These are phyloP conservation scores for Nematostella vectensis DNA, from an alignment of 92 coral and sea anemone genomes.

Conservation along the genomic window DNA sequence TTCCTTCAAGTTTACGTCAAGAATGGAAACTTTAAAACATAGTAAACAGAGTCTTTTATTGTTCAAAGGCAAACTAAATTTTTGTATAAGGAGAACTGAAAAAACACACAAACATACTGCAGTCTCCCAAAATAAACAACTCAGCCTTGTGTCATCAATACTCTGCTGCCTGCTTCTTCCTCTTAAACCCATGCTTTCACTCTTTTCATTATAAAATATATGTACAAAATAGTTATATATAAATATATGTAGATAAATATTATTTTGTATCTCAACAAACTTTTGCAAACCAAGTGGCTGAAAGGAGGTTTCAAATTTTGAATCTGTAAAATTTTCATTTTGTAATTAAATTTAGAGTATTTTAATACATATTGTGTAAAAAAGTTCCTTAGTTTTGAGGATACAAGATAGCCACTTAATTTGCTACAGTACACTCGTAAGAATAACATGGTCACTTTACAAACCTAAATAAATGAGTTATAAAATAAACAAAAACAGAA, in stretches of 20 bases:
- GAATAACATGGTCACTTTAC: too few species aligned
- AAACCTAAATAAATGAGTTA: too few species aligned
- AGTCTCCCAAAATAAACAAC: constrained; percentile 35
- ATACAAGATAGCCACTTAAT: too few species aligned
- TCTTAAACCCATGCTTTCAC: constrained; percentile 3
- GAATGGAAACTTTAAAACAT: too few species aligned
- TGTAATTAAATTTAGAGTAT: too few species aligned
- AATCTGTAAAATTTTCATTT: too few species aligned
- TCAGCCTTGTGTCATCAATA: constrained; percentile 24
- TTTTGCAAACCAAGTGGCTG: constrained; percentile 8
- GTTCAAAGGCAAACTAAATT: constrained; percentile 17
- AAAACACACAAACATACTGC: too few species aligned
- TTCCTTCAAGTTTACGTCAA: too few species aligned
- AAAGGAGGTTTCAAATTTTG: not conserved
- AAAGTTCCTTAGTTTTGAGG: too few species aligned
- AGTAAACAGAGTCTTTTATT: constrained; percentile 25
- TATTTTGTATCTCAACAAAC: constrained; percentile 55
- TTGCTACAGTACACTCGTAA: too few species aligned
- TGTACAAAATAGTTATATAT: constrained; percentile 90
- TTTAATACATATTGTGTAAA: too few species aligned
- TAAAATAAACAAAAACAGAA: too few species aligned
- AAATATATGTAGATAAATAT: constrained; percentile 87
- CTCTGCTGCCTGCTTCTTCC: constrained; percentile 23
- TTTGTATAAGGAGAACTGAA: constrained; percentile 11
- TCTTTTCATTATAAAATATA: constrained; percentile 77